Base-by-base conservation (phyloP, 1,140 invertebrate genomes). In the Sycophaga agraensis region DNA sequence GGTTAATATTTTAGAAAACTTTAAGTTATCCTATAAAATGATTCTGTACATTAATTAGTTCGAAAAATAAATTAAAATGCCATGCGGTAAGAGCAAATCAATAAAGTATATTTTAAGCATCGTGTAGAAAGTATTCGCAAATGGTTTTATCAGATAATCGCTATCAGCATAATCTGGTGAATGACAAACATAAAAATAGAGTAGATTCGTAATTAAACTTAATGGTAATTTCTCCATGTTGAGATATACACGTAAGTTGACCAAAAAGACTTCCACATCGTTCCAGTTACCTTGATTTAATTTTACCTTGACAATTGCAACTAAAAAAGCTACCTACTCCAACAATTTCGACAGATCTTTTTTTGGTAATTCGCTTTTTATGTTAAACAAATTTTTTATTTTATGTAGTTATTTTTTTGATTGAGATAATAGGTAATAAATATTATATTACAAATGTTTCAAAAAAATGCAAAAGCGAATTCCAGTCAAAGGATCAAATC, bases 201-300 rank as follows among this genome's bases (percentile, higher is more conserved):
- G n/a, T n/a, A n/a, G n/a, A n/a, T n/a, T n/a, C n/a, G n/a, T n/a
- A n/a, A n/a, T n/a, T n/a, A n/a, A n/a, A n/a, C n/a, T n/a, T n/a
- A 51, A 22, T 35, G n/a, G 9, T 45, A n/a, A 35, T 46, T 43
- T 53, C 5, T 45, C 39, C 19, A 48, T 55, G 57, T 42, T 21
- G 14, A 49, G 26, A 50, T 43, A 9, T 14, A 43, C 43, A 42
- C 56, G 60, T 63, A 50, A 35, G 45, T 42, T 26, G n/a, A 46
- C 8, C 14, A 35, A n/a, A n/a, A n/a, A n/a, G n/a, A n/a, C n/a
- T n/a, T n/a, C n/a, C n/a, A n/a, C n/a, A n/a, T n/a, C n/a, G n/a
- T n/a, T n/a, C n/a, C n/a, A n/a, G n/a, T n/a, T n/a, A n/a, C n/a
- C n/a, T n/a, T n/a, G n/a, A n/a, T n/a, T n/a, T n/a, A n/a, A n/a